Base-by-base conservation (phyloP, 1,140 invertebrate genomes). In the Goniozus legneri region DNA sequence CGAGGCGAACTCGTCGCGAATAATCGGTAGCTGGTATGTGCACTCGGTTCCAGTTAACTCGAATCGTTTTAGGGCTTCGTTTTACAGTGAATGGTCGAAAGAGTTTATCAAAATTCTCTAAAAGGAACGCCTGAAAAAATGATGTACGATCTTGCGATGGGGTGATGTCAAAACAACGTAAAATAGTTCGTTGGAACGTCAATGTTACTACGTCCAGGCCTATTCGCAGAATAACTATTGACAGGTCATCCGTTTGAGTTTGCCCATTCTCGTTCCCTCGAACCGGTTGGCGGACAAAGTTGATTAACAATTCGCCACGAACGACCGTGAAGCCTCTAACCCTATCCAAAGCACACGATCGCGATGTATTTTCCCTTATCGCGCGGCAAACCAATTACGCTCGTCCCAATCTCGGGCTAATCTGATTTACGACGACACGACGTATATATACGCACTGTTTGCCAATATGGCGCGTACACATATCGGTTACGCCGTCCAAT, bases 351-450 rank as follows among this genome's bases (percentile, higher is more conserved):
- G 4, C 24, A 4, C 4, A 6, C 24, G 10, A 10, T 27, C 24
- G 4, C 10, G 24, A 27, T 6, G 24, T 10, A 27, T 4, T 10
- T 31, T 21, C 15, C 36, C 36, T 40, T 15, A 15, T 22, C 3
- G 10, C 16, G 38, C 22, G 54, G 54, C 44, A 56, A 62, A 62
- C 46, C 60, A 62, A 62, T 62, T 62, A 62, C 49, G 58, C 58
- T 62, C 62, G 58, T 62, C 60, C 61, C 56, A 61, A 62, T 52
- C 35, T 43, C 37, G 48, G 49, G 48, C 55, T 61, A 62, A 62
- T 62, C 50, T 58, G 49, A 62, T 62, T 61, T n/a, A n/a, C n/a
- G n/a, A n/a, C n/a, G n/a, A n/a, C n/a, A n/a, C n/a, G n/a, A n/a
- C n/a, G n/a, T n/a, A n/a, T n/a, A 27, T 27, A 6, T 27, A 27